A percentile compares a stretch with the other conserved stretches of the same genome.
Evolutionary conservation across 2,888 invertebrate genomes (phyloP).

Genomic region (Dynastes maya): DNA sequence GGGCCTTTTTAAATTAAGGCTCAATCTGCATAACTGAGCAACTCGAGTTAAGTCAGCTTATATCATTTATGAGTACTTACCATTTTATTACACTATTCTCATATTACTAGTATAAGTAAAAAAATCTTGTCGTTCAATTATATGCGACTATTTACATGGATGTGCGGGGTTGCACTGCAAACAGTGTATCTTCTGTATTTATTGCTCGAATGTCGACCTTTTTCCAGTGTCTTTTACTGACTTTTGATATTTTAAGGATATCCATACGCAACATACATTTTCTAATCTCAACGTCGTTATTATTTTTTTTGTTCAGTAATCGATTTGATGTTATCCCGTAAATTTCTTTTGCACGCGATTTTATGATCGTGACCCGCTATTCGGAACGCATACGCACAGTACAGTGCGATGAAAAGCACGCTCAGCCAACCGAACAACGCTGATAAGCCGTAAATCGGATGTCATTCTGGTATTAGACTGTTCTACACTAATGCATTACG

Average conservation of each 20-base stretch:
- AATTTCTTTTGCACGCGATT: slow-evolving; percentile 14
- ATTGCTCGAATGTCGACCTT: no score
- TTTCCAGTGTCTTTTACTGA: no score
- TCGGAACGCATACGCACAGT: slow-evolving; percentile 14
- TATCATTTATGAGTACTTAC: no score
- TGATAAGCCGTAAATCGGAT: slow-evolving; percentile 62
- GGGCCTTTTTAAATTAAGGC: no score
- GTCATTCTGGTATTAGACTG: slow-evolving; percentile 60
- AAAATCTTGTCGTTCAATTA: no score
- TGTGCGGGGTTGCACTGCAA: no score
- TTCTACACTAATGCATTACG: slow-evolving; percentile 61
- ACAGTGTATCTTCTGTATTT: no score
- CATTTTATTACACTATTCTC: no score
- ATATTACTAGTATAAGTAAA: no score
- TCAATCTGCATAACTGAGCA: no score
- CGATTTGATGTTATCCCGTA: slow-evolving; percentile 8
- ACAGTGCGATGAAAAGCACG: slow-evolving; percentile 46
- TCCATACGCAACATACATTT: not conserved
- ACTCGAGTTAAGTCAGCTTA: no score
- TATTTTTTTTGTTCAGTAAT: slow-evolving; percentile 22
- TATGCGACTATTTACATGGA: no score
- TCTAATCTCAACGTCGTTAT: slow-evolving; percentile 4
- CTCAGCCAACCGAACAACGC: slow-evolving; percentile 58
- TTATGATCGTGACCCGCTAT: slow-evolving; percentile 33
- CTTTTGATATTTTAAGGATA: not conserved